Base-by-base conservation (phyloP, 2,888 invertebrate species). In the Chironomus riparius region DNA sequence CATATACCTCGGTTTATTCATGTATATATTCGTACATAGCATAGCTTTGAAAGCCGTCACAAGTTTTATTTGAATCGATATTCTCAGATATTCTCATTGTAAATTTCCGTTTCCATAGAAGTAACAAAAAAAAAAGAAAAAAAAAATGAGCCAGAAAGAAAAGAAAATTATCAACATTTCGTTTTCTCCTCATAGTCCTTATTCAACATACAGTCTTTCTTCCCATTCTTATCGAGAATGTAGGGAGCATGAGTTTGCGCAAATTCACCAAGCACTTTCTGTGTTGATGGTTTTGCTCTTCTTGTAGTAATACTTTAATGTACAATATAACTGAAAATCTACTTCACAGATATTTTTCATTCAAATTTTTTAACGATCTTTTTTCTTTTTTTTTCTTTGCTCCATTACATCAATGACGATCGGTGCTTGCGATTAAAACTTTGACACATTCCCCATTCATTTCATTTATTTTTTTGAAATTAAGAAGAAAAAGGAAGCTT, bases 81-180 rank as follows among this genome's bases (percentile, higher is more conserved):
- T 74, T 74, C 74, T 74, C 74, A 74, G 74, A 74, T 74, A 68
- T 48, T 68, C 65, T 68, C 68, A 74, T 74, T 74, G 74, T 74
- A 74, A 74, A 74, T 74, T 74, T 74, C 74, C 74, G 74, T 74
- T 74, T 68, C 74, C 74, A 74, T 74, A 74, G 74, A 68, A 74
- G 74, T 74, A 74, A 68, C 74, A 68, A 73, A 73, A 56, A 56
- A 56, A 15, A 15, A 56, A 56, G 18, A 56, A 50, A 50, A 15
- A 4, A 56, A 56, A 56, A 73, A 71, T 70, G 70, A 70, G 47
- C 47, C 70, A 71, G 56, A 70, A 50, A 62, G 48, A 68, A 68
- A 62, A 74, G 38, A 74, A 74, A 74, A 65, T 74, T 68, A 74
- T 74, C 74, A 74, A 70, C 72, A 68, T 68, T 74, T 74, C 28